Conservation (phyloP, 2,888 invertebrate species). For the Drosophila meridiana region DNA sequence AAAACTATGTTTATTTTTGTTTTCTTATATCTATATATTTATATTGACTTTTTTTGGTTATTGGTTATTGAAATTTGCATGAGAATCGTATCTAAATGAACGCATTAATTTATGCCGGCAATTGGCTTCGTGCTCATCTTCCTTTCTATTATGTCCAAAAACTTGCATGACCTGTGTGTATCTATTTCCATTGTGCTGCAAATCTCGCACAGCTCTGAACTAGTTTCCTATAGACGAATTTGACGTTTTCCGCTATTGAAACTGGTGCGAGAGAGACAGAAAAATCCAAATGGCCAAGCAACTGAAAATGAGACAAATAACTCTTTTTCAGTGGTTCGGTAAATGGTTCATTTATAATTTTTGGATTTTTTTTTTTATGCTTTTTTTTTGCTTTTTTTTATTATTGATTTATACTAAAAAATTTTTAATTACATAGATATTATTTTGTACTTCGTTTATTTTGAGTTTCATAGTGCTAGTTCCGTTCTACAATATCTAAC, state of each 20-base stretch:
- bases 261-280: neutral
- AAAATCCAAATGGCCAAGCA: neutral
- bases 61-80: constrained; percentile 70
- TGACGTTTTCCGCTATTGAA: constrained; percentile 22
- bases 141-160: constrained; percentile 69
- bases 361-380: neutral
- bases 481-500: too few species aligned
- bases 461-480: neutral
- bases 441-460: neutral
- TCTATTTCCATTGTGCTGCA: constrained; percentile 66
- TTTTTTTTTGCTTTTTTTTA: neutral
- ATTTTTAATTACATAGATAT: neutral
- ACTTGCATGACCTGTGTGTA: constrained; percentile 72
- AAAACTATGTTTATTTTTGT: constrained; percentile 49
- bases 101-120: constrained; percentile 78
- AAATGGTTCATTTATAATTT: neutral
- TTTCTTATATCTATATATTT: constrained; percentile 7
- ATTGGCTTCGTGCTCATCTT: constrained; percentile 63
- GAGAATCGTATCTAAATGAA: constrained; percentile 79
- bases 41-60: constrained; percentile 26
- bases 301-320: neutral
- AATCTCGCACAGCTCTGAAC: constrained; percentile 57
- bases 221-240: constrained; percentile 54
- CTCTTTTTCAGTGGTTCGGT: neutral
- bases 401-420: neutral